Evolutionary conservation across 2,888 invertebrate species (phyloP).

Genomic region (Macroteleia sp.): DNA sequence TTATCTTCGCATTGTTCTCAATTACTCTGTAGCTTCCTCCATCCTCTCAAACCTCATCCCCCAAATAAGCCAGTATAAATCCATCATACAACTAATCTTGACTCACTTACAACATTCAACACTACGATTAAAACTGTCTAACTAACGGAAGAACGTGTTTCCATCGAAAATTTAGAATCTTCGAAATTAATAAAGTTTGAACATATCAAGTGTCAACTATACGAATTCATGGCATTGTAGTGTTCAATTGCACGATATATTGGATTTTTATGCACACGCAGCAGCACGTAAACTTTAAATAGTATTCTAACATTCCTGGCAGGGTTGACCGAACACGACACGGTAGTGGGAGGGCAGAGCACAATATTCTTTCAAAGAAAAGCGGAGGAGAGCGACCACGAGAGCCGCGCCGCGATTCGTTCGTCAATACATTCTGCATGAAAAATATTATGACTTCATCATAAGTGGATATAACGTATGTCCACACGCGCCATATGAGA

Average conservation of each 20-base stretch:
- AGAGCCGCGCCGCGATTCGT: conserved; percentile 23
- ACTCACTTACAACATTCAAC: conserved; percentile 32
- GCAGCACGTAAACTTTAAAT: conserved; percentile 40
- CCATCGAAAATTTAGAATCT: conserved; percentile 25
- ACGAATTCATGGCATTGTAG: conserved; percentile 27
- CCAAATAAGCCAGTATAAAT: conserved; percentile 36
- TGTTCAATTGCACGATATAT: conserved; percentile 53
- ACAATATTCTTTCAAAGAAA: neutral
- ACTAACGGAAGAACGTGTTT: conserved; percentile 16
- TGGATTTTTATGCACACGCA: conserved; percentile 54
- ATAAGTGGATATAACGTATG: conserved; percentile 72
- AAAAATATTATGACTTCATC: conserved; percentile 76
- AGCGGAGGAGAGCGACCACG: conserved; percentile 1
- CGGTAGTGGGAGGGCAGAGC: neutral
- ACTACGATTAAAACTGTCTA: conserved; percentile 35
- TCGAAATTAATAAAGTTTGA: conserved; percentile 39
- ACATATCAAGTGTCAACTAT: conserved; percentile 38
- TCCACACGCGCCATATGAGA: conserved; percentile 73
- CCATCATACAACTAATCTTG: conserved; percentile 46
- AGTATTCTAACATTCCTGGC: conserved; percentile 17
- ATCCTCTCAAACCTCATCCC: neutral
- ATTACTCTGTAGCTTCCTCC: conserved; percentile 40
- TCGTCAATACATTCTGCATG: conserved; percentile 67
- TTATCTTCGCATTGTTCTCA: conserved; percentile 58
- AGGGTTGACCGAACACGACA: neutral